Conservation (phyloP, 1,140 invertebrate species). For the Drosophila repletoides region DNA sequence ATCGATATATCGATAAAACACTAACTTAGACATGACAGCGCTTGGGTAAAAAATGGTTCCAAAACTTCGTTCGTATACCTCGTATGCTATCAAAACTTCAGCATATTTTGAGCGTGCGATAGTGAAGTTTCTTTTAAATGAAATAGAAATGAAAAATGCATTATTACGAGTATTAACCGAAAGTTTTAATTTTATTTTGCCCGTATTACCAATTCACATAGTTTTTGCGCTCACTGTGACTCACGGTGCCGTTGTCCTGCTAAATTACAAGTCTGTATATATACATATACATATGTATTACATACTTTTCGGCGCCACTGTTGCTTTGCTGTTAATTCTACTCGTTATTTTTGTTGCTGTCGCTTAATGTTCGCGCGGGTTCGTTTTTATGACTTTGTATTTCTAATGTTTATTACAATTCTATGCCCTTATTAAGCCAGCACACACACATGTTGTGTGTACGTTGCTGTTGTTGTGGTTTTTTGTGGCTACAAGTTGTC, state of each 20-base stretch:
- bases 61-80: no score
- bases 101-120: no score
- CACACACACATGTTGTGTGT: conserved; percentile 25
- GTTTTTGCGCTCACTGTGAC: neutral
- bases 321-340: conserved; percentile 13
- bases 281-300: conserved; percentile 1
- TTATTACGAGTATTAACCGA: no score
- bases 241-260: neutral
- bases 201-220: neutral
- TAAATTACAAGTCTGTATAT: no score
- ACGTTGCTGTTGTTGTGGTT: conserved; percentile 23
- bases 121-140: no score
- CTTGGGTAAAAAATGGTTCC: no score
- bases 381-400: conserved; percentile 73
- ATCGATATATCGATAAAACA: no score
- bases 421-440: conserved; percentile 64
- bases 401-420: conserved; percentile 80
- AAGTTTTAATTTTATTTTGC: no score
- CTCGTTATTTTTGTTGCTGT: conserved; percentile 12
- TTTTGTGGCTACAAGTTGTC: conserved; percentile 13
- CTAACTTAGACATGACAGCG: no score
- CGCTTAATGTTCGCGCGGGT: conserved; percentile 40
- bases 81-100: no score
- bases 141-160: no score
- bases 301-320: conserved; percentile 30